Evolutionary conservation across 2,113 vertebrate genomes (phyloP).

Genomic region (Axis porcinus): DNA sequence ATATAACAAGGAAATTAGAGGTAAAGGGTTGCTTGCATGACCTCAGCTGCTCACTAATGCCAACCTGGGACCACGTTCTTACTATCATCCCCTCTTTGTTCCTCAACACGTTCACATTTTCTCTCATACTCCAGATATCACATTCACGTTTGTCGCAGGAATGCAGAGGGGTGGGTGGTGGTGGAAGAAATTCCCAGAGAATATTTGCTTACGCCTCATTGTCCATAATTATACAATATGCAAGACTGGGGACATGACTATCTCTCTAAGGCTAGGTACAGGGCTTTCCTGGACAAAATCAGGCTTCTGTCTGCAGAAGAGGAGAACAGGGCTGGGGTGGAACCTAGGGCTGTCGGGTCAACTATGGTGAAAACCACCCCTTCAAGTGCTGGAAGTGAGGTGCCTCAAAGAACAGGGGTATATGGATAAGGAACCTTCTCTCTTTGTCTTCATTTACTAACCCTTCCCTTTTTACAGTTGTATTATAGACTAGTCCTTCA

Average conservation of each 20-base stretch:
- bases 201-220: not conserved
- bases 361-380: not conserved
- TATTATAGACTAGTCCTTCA: not conserved
- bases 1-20: not conserved
- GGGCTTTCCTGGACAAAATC: not conserved
- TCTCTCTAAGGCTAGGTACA: not conserved
- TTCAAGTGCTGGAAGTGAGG: not conserved
- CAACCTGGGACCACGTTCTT: not conserved
- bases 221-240: not conserved
- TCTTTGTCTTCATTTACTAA: not conserved
- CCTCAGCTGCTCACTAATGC: not conserved
- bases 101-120: not conserved
- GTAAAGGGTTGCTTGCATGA: not conserved
- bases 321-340: not conserved
- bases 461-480: not conserved
- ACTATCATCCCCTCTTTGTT: not conserved
- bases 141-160: not conserved
- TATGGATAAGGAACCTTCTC: accelerated
- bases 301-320: not conserved
- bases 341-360: not conserved
- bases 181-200: not conserved
- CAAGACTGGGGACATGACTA: not conserved
- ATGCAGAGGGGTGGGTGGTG: accelerated
- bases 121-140: not conserved
- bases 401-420: not conserved